Evolutionary conservation across 1,140 invertebrate species (phyloP).

Genomic region (Antheraea pernyi): DNA sequence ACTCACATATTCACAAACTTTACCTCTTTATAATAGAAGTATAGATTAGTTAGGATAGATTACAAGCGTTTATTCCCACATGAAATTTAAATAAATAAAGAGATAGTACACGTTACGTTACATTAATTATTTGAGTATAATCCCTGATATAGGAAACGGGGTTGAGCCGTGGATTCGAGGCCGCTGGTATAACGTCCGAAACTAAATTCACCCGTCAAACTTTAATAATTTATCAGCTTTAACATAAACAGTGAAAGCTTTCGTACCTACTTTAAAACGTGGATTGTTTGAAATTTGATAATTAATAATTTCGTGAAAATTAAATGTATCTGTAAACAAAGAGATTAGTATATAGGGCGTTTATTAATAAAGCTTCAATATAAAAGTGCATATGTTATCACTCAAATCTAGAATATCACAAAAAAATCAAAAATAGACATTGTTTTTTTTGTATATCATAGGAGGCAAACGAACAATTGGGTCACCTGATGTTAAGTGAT

Average conservation of each 20-base stretch:
- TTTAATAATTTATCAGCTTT: slow-evolving; percentile 22
- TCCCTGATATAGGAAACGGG: slow-evolving; percentile 19
- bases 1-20: no score
- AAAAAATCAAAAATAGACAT: no score
- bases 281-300: not conserved
- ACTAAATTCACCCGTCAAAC: slow-evolving; percentile 21
- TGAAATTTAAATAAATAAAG: not conserved
- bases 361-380: not conserved
- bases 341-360: not conserved
- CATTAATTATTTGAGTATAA: slow-evolving; percentile 30
- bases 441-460: no score
- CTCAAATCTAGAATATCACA: no score
- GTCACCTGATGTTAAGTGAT: no score
- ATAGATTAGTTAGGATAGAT: no score
- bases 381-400: no score
- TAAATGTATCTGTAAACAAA: not conserved
- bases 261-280: not conserved
- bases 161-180: slow-evolving; percentile 18
- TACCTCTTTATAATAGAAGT: no score
- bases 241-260: not conserved
- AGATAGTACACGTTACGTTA: not conserved
- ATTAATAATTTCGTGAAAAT: slow-evolving; percentile 1
- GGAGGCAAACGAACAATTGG: no score
- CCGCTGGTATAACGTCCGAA: slow-evolving; percentile 12
- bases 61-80: not conserved